These are phyloP conservation scores for Himantopus leucocephalus DNA, from an alignment of 2,113 vertebrate genomes.

Conservation along the genomic window DNA sequence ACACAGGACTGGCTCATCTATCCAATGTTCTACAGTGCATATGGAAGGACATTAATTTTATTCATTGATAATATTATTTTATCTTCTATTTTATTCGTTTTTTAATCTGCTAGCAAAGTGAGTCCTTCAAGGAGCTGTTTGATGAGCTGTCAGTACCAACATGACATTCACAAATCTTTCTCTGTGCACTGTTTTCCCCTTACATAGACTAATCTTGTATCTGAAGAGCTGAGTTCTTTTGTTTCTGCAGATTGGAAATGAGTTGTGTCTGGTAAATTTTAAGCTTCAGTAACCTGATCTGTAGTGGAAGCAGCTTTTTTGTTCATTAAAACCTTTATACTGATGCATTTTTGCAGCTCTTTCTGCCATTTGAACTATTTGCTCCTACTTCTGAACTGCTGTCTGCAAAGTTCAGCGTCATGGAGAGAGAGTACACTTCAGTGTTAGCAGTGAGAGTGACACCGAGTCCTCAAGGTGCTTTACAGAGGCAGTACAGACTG, in stretches of 20 bases:
- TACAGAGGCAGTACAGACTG: not conserved
- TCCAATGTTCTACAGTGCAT: not conserved
- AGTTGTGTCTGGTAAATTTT: not conserved
- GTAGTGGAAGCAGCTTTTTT: not conserved
- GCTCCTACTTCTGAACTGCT: not conserved
- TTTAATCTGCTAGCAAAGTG: not conserved
- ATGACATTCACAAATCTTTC: not conserved
- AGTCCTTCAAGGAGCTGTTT: constrained; percentile 5
- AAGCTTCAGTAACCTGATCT: not conserved
- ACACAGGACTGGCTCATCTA: not conserved
- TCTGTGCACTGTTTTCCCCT: not conserved
- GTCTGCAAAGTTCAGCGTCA: not conserved
- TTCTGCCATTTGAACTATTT: not conserved
- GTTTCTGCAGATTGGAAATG: not conserved
- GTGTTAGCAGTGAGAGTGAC: not conserved
- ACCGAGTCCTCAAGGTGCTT: not conserved
- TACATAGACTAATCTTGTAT: not conserved
- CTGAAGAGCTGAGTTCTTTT: not conserved
- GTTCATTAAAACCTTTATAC: not conserved
- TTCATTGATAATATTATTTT: not conserved
- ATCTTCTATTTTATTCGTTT: not conserved
- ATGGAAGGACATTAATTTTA: not conserved
- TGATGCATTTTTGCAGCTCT: not conserved
- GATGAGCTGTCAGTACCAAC: not conserved
- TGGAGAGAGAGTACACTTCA: not conserved